A percentile compares a stretch with the other conserved stretches of the same genome.
phyloP scores from a whole-genome alignment of 2,888 invertebrate genomes.

The Dichetophora obliterata region DNA sequence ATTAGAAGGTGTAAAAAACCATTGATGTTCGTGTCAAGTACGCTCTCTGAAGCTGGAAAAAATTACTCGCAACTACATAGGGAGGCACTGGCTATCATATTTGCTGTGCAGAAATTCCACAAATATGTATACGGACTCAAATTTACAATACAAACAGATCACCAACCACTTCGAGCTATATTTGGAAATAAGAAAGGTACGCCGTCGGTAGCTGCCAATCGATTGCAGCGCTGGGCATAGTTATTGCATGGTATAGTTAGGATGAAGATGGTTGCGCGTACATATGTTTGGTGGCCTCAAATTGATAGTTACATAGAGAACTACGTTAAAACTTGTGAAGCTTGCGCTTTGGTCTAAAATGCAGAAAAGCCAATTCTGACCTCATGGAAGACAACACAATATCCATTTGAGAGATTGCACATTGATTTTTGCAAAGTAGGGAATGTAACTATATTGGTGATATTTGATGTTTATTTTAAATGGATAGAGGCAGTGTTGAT shows the following conservation, averaged over 20 bases:
- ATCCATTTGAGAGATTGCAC: background rate
- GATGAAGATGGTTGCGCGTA: background rate
- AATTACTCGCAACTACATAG: constrained; percentile 41
- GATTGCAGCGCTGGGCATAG: no score
- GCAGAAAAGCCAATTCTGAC: background rate
- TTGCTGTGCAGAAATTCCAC: constrained; percentile 42
- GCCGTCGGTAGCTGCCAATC: background rate
- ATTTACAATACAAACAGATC: constrained; percentile 8
- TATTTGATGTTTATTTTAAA: background rate
- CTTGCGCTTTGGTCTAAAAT: background rate
- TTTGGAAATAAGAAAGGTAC: constrained; percentile 29
- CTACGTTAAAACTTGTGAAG: background rate
- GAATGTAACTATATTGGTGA: background rate
- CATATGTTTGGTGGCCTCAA: background rate
- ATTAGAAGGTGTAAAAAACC: constrained; percentile 33
- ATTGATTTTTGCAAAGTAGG: background rate
- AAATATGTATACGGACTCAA: constrained; percentile 57
- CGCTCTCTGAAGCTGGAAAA: constrained; percentile 25
- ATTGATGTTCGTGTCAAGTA: constrained; percentile 36
- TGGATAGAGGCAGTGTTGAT: background rate
- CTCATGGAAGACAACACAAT: background rate
- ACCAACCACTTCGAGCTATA: constrained; percentile 38
- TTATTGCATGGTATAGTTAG: background rate
- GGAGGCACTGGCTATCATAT: constrained; percentile 43
- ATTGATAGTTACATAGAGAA: background rate